phyloP scores from a whole-genome alignment of 2,113 vertebrate genomes.

The Tauraco erythrolophus region DNA sequence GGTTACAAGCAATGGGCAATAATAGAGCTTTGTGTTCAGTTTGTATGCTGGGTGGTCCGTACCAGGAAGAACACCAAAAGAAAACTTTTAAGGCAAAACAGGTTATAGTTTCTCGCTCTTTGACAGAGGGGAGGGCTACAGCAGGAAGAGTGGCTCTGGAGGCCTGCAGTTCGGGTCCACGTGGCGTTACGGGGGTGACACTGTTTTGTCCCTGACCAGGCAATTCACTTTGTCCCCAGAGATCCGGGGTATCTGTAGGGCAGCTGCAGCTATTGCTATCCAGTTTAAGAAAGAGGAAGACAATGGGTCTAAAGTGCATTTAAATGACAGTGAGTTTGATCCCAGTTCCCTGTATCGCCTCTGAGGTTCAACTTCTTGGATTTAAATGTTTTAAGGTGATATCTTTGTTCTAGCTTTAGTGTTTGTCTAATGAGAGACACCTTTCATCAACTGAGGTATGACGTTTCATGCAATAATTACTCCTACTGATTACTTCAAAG shows the following conservation, averaged over 20 bases:
- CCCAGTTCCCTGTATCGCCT: neutral
- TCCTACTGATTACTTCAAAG: neutral
- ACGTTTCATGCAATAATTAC: neutral
- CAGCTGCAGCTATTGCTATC: neutral
- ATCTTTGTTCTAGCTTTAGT: slow-evolving; percentile 12
- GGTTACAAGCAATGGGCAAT: neutral
- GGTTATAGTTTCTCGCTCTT: neutral
- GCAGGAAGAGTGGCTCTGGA: neutral
- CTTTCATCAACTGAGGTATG: slow-evolving; percentile 7
- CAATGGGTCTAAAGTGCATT: neutral
- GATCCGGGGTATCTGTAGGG: neutral
- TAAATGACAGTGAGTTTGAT: neutral
- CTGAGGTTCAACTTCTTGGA: slow-evolving; percentile 3
- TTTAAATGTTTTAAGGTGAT: slow-evolving; percentile 17
- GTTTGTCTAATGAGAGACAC: neutral
- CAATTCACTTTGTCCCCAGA: neutral
- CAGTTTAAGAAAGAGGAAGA: neutral
- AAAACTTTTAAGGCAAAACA: slow-evolving; percentile 22
- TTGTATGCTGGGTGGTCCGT: neutral
- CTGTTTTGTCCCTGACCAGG: neutral
- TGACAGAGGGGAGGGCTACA: neutral
- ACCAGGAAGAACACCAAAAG: neutral
- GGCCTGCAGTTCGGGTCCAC: neutral
- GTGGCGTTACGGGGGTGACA: neutral
- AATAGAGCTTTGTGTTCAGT: neutral